A percentile compares a stretch with the other conserved stretches of the same genome.
phyloP scores from a whole-genome alignment of 2,888 invertebrate genomes.

The Harpagoxenus sublaevis region DNA sequence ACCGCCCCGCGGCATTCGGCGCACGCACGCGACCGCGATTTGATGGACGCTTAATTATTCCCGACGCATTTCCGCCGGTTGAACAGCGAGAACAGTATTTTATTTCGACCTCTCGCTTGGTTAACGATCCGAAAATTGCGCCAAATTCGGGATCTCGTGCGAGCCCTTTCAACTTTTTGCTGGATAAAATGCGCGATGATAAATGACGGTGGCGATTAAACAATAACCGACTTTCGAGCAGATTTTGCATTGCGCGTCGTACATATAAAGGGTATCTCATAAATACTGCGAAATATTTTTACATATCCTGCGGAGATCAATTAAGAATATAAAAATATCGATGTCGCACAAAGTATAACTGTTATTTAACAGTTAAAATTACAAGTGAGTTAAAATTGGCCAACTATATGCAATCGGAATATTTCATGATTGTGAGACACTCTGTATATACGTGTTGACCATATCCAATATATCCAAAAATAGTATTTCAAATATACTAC shows the following conservation, averaged over 20 bases:
- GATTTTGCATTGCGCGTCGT: background rate
- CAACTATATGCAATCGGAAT: background rate
- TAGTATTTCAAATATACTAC: background rate
- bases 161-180: conserved; percentile 14
- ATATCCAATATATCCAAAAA: background rate
- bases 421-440: background rate
- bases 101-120: conserved; percentile 29
- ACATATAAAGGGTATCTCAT: background rate
- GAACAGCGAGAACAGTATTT: conserved; percentile 9
- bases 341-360: background rate
- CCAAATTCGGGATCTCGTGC: background rate
- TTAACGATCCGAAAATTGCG: conserved; percentile 16
- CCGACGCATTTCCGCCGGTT: conserved; percentile 4
- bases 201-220: conserved; percentile 31
- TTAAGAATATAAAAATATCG: background rate
- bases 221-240: background rate
- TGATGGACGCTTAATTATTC: conserved; percentile 44
- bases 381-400: background rate
- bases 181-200: conserved; percentile 18
- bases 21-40: conserved; percentile 30
- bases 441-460: background rate
- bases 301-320: background rate
- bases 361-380: background rate
- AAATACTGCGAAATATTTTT: background rate
- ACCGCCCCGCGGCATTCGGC: background rate